Evolutionary conservation across 2,888 invertebrate genomes (phyloP), one percentile per base, ranked within the genome.

Genomic region (Dasysyrphus albostriatus): DNA sequence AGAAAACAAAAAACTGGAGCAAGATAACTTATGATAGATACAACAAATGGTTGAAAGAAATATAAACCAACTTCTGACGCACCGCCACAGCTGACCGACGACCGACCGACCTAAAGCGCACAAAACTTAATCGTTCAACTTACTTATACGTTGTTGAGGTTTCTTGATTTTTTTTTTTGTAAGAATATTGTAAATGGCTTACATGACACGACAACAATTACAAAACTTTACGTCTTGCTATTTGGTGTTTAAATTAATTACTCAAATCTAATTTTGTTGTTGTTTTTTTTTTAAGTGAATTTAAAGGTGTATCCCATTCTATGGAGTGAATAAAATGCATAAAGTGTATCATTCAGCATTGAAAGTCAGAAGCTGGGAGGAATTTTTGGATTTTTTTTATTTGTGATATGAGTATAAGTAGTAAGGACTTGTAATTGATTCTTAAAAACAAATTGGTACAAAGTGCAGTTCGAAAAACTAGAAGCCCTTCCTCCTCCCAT

Each of bases 141-240:
- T 24, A 3, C 24, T 24, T 7, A 1, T 54, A 59, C 47, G 44
- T 44, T 80, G 19, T 7, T 61, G 69, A 51, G 65, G 65, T 37
- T 76, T 47, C 29, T 37, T 81, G 10, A 10, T 54, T 9, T 44
- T 63, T 24, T 63, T 24, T 61, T 44, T 51, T 67, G 16, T 42
- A 32, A 34, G 12, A 44, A 47, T 44, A 14, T 49, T 29, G 16
- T 32, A 81, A 81, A 75, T 77, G 49, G 61, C 61, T 74, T 58
- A 85, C 77, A 85, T 69, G 69, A 74, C 73, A 78, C 37, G 85
- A 77, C 82, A 84, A 82, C 82, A 85, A 82, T 87, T 87, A 87
- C 82, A 82, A 87, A 78, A 74, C 82, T 63, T 63, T 70, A 54
- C 65, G 51, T 84, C 70, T 85, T 59, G 77, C 79, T 69, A 24